Conservation (phyloP, 2,113 vertebrate species). For the Calidris pygmaea region DNA sequence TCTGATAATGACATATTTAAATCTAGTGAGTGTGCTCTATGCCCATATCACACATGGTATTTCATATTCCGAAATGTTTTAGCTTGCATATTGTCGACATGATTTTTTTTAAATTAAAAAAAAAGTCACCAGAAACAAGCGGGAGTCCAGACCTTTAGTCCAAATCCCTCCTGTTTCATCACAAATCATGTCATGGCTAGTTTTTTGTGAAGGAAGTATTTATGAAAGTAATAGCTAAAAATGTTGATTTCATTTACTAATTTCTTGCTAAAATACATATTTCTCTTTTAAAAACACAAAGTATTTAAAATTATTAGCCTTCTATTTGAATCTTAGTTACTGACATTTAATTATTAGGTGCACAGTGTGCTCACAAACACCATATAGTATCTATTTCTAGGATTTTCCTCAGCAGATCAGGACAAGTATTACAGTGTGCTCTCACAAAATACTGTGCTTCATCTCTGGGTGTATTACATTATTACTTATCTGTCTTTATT, state of each 20-base stretch:
- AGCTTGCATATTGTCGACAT: not conserved
- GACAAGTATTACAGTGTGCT: not conserved
- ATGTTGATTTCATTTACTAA: not conserved
- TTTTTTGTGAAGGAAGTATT: not conserved
- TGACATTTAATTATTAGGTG: not conserved
- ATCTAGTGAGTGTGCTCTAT: not conserved
- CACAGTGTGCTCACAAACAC: not conserved
- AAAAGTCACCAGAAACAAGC: not conserved
- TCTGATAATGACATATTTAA: not conserved
- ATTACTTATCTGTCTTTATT: not conserved
- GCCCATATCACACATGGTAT: not conserved
- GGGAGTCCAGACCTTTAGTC: not conserved
- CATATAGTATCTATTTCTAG: not conserved
- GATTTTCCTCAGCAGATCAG: not conserved
- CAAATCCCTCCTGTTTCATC: not conserved
- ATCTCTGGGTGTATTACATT: not conserved
- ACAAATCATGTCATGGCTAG: not conserved
- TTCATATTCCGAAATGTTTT: not conserved
- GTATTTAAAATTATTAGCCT: not conserved
- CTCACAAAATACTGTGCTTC: not conserved
- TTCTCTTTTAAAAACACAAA: not conserved
- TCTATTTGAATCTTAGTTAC: not conserved
- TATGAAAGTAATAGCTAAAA: not conserved
- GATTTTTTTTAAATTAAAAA: not conserved
- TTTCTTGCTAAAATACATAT: not conserved